Percentiles rank a stretch among this genome's conserved stretches.
phyloP scores from a whole-genome alignment of 2,113 vertebrate genomes.

The Nyctibius bracteatus region DNA sequence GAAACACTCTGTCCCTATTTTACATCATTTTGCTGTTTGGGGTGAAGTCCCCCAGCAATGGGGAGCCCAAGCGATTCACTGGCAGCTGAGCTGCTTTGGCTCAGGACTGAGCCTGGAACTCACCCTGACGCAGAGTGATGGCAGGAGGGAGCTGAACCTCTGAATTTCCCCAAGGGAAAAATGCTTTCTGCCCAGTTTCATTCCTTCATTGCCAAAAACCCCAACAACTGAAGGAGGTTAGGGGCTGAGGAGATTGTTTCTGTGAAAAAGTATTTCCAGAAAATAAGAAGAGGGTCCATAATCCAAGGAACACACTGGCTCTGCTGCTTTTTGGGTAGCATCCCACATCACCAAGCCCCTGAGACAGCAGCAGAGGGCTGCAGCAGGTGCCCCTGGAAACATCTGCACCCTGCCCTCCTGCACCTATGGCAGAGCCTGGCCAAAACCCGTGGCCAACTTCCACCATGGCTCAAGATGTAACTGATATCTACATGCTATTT shows the following conservation, averaged over 20 bases:
- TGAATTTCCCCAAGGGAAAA: background rate
- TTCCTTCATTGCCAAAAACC: background rate
- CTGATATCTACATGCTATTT: background rate
- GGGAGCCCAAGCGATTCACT: no score
- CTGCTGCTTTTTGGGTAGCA: background rate
- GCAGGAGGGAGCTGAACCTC: background rate
- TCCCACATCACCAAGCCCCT: rapidly evolving
- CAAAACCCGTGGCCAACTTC: background rate
- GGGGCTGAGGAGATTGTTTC: background rate
- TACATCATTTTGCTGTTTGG: background rate
- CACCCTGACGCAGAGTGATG: no score
- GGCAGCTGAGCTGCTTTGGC: background rate
- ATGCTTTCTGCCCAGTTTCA: background rate
- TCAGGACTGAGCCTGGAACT: background rate
- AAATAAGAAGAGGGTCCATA: background rate
- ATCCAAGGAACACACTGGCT: background rate
- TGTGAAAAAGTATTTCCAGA: background rate
- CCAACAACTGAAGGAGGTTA: no score
- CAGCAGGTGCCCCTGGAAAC: background rate
- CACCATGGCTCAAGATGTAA: background rate
- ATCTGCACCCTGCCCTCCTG: background rate
- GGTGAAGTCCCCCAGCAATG: background rate
- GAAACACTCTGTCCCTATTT: background rate
- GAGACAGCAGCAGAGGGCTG: background rate
- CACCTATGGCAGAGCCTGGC: background rate